phyloP scores from a whole-genome alignment of 2,113 vertebrate species.

The Zonotrichia leucophrys region DNA sequence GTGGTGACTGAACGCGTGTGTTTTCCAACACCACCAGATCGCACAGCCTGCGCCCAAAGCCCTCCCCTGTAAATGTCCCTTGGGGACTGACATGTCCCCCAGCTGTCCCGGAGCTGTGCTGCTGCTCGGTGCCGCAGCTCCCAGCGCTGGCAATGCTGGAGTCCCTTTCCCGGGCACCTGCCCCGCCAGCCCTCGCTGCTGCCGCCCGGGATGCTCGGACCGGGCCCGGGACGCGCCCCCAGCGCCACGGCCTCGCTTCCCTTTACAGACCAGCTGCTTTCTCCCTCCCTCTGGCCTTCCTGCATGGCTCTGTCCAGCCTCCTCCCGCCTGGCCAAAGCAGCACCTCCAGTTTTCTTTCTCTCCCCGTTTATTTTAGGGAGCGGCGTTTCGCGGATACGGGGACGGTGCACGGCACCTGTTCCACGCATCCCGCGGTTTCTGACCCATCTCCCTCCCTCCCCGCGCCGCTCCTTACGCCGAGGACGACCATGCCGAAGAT shows the following conservation, averaged over 20 bases:
- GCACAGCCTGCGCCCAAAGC: background rate
- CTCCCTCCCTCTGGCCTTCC: background rate
- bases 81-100: rapidly evolving
- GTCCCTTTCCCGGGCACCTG: background rate
- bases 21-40: background rate
- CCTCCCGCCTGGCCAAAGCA: background rate
- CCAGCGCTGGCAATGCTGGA: rapidly evolving
- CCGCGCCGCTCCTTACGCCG: conserved; percentile 3
- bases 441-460: no score
- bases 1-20: rapidly evolving
- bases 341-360: rapidly evolving
- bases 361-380: background rate
- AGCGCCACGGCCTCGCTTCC: rapidly evolving
- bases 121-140: rapidly evolving
- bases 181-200: rapidly evolving
- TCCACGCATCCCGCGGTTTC: background rate
- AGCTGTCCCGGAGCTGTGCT: background rate
- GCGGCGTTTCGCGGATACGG: rapidly evolving
- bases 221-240: rapidly evolving
- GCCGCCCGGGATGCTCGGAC: background rate
- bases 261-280: rapidly evolving
- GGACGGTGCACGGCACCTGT: rapidly evolving
- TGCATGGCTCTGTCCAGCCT: rapidly evolving
- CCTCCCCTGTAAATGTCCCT: rapidly evolving
- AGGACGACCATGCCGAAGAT: background rate